Conservation (phyloP, 2,113 vertebrate species). For the Siniperca chuatsi region DNA sequence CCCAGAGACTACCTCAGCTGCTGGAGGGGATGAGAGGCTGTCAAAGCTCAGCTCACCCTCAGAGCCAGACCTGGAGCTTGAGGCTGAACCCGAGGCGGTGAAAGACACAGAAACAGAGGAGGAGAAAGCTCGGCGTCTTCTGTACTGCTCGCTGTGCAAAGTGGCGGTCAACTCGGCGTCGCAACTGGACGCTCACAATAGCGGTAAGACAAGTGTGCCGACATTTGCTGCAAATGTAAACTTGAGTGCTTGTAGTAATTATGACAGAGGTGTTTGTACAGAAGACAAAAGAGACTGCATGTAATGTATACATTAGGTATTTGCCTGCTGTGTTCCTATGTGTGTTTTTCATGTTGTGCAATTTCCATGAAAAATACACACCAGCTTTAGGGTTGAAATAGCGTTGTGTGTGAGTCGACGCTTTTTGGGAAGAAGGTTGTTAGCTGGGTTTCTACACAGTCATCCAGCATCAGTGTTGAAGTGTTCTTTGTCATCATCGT, state of each 20-base stretch:
- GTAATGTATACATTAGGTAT: not conserved
- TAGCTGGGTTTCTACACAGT: not conserved
- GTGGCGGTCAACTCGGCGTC: slow-evolving; percentile 98
- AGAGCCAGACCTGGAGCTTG: slow-evolving; percentile 57
- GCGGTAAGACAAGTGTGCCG: slow-evolving; percentile 84
- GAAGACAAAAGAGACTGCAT: no score
- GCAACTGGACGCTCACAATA: slow-evolving; percentile 98
- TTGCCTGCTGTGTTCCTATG: not conserved
- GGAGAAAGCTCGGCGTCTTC: slow-evolving; percentile 94
- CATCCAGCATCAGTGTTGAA: not conserved
- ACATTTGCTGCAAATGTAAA: not conserved
- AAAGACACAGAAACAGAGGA: slow-evolving; percentile 92
- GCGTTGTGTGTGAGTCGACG: not conserved
- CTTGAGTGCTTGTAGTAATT: not conserved
- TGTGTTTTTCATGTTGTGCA: not conserved
- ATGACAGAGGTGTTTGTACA: not conserved
- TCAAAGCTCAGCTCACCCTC: slow-evolving; percentile 32
- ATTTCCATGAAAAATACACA: not conserved
- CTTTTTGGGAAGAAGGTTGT: slow-evolving; percentile 11
- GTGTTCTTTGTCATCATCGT: slow-evolving; percentile 1
- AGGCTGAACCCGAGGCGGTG: slow-evolving; percentile 71
- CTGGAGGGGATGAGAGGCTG: slow-evolving; percentile 82
- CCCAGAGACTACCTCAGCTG: slow-evolving; percentile 85
- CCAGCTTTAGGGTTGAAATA: not conserved
- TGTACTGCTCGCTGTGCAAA: slow-evolving; percentile 99